phyloP scores from a whole-genome alignment of 2,888 invertebrate genomes.

The Rhamnusium bicolor region DNA sequence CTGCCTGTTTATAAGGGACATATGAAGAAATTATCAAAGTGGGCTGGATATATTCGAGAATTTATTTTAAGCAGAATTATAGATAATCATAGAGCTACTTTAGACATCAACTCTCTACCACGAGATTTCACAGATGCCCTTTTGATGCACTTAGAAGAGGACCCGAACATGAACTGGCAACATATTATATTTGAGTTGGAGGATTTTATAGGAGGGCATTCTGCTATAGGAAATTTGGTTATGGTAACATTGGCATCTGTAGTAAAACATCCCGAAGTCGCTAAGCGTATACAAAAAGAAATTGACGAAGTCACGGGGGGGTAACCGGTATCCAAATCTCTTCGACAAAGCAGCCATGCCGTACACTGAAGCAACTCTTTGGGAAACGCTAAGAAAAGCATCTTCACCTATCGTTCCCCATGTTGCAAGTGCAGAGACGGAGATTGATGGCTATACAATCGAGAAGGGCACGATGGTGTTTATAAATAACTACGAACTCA shows the following conservation, averaged over 20 bases:
- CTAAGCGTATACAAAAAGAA: conserved; percentile 79
- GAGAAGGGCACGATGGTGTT: conserved; percentile 86
- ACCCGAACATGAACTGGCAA: conserved; percentile 80
- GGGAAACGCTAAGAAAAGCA: conserved; percentile 84
- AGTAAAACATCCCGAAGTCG: conserved; percentile 79
- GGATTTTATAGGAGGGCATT: conserved; percentile 91
- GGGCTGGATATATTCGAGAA: conserved; percentile 81
- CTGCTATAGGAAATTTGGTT: conserved; percentile 88
- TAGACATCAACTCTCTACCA: conserved; percentile 77
- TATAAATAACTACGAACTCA: conserved; percentile 88
- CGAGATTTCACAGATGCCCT: conserved; percentile 87
- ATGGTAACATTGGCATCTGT: conserved; percentile 83
- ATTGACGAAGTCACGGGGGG: conserved; percentile 76
- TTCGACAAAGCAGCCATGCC: conserved; percentile 80
- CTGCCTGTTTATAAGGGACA: conserved; percentile 81
- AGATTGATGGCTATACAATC: conserved; percentile 81
- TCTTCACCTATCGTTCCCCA: conserved; percentile 94
- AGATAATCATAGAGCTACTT: conserved; percentile 71
- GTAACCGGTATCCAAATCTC: conserved; percentile 75
- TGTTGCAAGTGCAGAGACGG: conserved; percentile 84
- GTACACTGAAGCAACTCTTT: conserved; percentile 86
- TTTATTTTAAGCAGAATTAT: conserved; percentile 84
- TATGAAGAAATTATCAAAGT: conserved; percentile 78
- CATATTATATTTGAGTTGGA: conserved; percentile 88
- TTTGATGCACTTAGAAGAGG: conserved; percentile 76